Evolutionary conservation across 1,140 invertebrate genomes (phyloP).

Genomic region (Nixonia krombeini): DNA sequence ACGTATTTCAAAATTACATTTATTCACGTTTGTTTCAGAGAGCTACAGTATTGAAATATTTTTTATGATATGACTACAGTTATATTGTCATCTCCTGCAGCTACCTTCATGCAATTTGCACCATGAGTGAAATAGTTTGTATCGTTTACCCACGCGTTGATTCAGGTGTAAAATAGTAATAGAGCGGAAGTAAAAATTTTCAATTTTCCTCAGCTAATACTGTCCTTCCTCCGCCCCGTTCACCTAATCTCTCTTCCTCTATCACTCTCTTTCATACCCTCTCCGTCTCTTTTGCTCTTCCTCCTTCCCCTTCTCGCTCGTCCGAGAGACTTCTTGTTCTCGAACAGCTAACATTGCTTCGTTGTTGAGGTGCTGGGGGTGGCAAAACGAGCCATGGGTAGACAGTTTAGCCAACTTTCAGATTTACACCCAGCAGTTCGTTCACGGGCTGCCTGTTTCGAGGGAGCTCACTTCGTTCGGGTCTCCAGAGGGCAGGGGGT

Average conservation of each 20-base stretch:
- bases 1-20: too few species aligned
- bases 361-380: conserved; percentile 16
- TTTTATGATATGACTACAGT: not conserved
- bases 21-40: too few species aligned
- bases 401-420: conserved; percentile 67
- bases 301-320: not conserved
- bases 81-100: not conserved
- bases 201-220: conserved; percentile 16
- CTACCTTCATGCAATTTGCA: not conserved
- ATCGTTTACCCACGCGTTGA: conserved; percentile 10
- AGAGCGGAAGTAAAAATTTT: conserved; percentile 27
- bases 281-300: too few species aligned
- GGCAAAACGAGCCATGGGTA: conserved; percentile 41
- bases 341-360: conserved; percentile 9
- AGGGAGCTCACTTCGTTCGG: conserved; percentile 43
- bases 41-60: not conserved
- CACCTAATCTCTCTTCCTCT: not conserved
- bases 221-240: not conserved
- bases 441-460: conserved; percentile 60
- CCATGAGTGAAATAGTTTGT: conserved; percentile 2
- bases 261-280: not conserved
- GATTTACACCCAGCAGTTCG: conserved; percentile 64
- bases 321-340: not conserved
- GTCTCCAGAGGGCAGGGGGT: conserved; percentile 34
- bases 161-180: conserved; percentile 31